Evolutionary conservation across 2,797 vertebrate species (phyloP).

Genomic region (Parauchenoglanis ngamensis): DNA sequence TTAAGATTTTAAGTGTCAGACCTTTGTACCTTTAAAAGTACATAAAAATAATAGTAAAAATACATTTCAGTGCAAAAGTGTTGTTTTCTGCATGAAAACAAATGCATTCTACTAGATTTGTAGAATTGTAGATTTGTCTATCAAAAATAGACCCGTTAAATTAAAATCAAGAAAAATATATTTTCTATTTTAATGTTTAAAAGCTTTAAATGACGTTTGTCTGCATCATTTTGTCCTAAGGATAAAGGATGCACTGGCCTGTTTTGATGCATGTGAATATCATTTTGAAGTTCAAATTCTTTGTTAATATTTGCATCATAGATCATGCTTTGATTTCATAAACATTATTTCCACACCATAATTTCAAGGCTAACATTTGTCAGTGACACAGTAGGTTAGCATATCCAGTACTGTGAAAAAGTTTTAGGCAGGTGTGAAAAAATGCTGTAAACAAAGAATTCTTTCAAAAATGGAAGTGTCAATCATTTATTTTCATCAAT

Average conservation of each 20-base stretch:
- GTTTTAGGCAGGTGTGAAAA: no score
- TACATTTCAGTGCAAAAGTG: neutral
- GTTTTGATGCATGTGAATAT: neutral
- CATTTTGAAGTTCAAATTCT: neutral
- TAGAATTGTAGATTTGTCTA: neutral
- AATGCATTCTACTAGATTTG: no score
- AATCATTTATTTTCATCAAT: no score
- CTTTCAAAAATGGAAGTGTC: no score
- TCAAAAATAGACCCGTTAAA: neutral
- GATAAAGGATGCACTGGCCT: neutral
- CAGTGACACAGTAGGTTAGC: slow-evolving; percentile 7
- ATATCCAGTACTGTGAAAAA: neutral
- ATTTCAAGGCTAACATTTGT: slow-evolving; percentile 11
- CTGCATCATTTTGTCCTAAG: neutral
- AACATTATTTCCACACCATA: neutral
- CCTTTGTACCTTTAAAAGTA: no score
- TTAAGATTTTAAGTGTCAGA: no score
- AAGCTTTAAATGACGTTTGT: neutral
- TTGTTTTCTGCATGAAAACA: neutral
- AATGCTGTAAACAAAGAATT: no score
- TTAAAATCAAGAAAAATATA: neutral
- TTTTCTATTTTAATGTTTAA: neutral
- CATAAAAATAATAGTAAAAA: neutral
- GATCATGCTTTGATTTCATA: neutral
- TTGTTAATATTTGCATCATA: neutral